Conservation (phyloP, 92 coral and sea anemone species). For the Parazoanthus darwini region DNA sequence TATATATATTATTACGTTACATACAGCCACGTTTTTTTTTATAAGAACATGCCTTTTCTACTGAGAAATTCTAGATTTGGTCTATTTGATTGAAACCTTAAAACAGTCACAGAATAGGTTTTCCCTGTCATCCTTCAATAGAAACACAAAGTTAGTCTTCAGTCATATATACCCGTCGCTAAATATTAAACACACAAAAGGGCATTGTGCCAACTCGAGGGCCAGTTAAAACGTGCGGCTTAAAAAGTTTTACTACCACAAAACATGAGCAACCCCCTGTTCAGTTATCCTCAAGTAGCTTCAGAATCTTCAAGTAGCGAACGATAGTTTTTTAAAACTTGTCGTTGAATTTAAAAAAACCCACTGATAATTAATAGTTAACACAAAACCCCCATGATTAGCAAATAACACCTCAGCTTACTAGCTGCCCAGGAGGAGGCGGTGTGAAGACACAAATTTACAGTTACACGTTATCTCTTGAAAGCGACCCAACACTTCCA, state of each 20-base stretch:
- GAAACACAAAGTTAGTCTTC: background rate
- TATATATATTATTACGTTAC: background rate
- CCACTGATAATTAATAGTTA: background rate
- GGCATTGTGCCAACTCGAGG: background rate
- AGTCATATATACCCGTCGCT: background rate
- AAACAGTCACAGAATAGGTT: background rate
- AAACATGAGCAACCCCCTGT: background rate
- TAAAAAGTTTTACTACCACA: background rate
- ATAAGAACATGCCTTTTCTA: background rate
- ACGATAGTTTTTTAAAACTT: background rate
- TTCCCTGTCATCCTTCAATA: background rate
- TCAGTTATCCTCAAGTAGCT: background rate
- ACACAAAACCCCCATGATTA: too few species aligned
- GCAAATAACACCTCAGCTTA: background rate
- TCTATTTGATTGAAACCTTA: background rate
- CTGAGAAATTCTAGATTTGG: background rate
- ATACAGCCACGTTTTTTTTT: background rate
- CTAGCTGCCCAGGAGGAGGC: background rate
- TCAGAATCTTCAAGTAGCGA: background rate
- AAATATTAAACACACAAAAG: slow-evolving; percentile 7
- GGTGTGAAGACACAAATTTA: background rate
- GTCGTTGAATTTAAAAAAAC: background rate
- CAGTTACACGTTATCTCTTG: background rate
- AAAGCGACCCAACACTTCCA: background rate
- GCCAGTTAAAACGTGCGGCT: background rate